Evolutionary conservation across 1,140 invertebrate genomes (phyloP).

Genomic region (Drosophila auraria): DNA sequence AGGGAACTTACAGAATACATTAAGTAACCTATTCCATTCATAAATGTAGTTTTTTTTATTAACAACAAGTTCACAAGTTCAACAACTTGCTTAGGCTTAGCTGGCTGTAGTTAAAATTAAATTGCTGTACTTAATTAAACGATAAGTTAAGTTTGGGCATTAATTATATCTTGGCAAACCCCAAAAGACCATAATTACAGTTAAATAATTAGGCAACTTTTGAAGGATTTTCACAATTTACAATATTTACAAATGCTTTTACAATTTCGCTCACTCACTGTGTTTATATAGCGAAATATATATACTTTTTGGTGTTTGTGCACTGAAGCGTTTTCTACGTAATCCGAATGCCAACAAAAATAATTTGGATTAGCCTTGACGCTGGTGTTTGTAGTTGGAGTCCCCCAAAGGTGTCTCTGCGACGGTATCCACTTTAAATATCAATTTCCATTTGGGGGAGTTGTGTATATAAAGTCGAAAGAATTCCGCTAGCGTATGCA

Average conservation of each 20-base stretch:
- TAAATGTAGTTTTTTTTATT: slow-evolving; percentile 1
- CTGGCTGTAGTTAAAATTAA: not conserved
- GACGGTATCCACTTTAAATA: slow-evolving; percentile 4
- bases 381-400: slow-evolving; percentile 8
- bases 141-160: not conserved
- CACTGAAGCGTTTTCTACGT: slow-evolving; percentile 60
- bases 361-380: slow-evolving; percentile 31
- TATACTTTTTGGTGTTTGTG: slow-evolving; percentile 8
- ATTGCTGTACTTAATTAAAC: not conserved
- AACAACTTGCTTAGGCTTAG: slow-evolving; percentile 1
- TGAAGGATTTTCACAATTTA: slow-evolving; percentile 10
- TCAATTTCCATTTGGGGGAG: not conserved
- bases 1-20: not conserved
- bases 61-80: slow-evolving; percentile 3
- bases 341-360: slow-evolving; percentile 15
- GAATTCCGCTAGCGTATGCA: slow-evolving; percentile 25
- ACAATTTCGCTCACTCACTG: slow-evolving; percentile 6
- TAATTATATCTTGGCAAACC: slow-evolving; percentile 4
- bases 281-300: not conserved
- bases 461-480: not conserved
- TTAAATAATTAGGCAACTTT: slow-evolving; percentile 11
- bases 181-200: not conserved
- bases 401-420: slow-evolving; percentile 3
- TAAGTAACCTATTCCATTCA: slow-evolving; percentile 10
- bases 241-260: slow-evolving; percentile 1